Evolutionary conservation across 1,140 invertebrate species (phyloP).

Genomic region (Bursaphelenchus mucronatus): DNA sequence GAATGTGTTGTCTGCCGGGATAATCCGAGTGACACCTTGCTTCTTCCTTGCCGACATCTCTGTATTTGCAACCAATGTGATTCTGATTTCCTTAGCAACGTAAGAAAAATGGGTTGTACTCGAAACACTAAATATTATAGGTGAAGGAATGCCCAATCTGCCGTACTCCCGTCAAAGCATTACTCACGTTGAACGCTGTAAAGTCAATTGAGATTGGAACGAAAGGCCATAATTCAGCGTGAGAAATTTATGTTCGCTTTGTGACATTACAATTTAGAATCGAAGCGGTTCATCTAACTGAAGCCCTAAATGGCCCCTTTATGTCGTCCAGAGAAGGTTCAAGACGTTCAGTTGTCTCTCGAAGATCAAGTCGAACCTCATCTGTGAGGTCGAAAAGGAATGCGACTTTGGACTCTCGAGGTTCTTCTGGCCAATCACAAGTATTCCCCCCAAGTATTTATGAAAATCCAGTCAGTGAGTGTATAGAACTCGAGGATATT

Average conservation of each 20-base stretch:
- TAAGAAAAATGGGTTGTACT: constrained; percentile 25
- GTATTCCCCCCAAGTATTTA: no score
- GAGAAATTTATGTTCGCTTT: constrained; percentile 51
- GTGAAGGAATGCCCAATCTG: constrained; percentile 88
- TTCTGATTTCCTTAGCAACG: constrained; percentile 84
- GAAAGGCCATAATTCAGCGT: constrained; percentile 22
- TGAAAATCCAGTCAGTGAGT: no score
- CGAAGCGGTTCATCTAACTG: constrained; percentile 88
- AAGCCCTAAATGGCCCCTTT: constrained; percentile 90
- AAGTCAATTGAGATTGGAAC: constrained; percentile 54
- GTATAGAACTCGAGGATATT: no score
- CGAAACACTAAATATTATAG: constrained; percentile 35
- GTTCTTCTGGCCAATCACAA: no score
- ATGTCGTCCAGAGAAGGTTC: neutral
- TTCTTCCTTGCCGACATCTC: constrained; percentile 92
- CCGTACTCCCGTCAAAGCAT: constrained; percentile 87
- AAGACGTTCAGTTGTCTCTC: no score
- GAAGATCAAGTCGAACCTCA: no score
- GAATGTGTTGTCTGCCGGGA: constrained; percentile 99
- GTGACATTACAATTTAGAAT: constrained; percentile 85
- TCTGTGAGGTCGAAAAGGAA: no score
- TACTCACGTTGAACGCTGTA: constrained; percentile 88
- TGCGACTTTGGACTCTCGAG: no score
- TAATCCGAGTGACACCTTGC: constrained; percentile 90
- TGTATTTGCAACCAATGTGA: constrained; percentile 95